Base-by-base conservation (phyloP, 2,113 vertebrate genomes). In the Delphinus delphis region DNA sequence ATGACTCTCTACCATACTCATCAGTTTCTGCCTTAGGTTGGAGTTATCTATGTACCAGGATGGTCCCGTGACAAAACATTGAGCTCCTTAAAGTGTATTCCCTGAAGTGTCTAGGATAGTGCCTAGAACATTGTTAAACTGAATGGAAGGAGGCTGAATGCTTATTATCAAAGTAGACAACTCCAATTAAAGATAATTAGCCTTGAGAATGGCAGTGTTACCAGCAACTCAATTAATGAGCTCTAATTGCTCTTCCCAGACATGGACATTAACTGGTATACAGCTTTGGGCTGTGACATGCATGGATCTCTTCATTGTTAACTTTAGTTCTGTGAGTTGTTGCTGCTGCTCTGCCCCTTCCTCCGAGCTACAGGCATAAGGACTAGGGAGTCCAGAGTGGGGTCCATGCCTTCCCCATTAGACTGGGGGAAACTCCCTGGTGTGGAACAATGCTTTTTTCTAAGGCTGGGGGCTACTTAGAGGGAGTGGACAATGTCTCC, bases 121-220 rank as follows among this genome's bases (percentile, higher is more conserved):
- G 77, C 94, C 76, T 91, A 67, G 92, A 91, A 95, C 85, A 96
- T 55, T 95, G 85, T 95, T 97, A 97, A 97, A 95, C 88, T 95
- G 88, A 97, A 95, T 96, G 92, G 86, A 97, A 97, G n/a, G 41
- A 62, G 94, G 90, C 60, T 85, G 81, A 96, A 93, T 96, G 92
- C 71, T 96, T 96, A 97, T 95, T 95, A 88, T 97, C 88, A 95
- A 90, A 95, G 53, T 93, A 95, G 71, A 95, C 92, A 97, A 95
- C 44, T 95, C 86, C 88, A 94, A 90, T 97, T 96, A 97, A 90
- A 62, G 92, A 95, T 97, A 94, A 97, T 98, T 95, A 98, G 60
- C 77, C 68, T 93, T 97, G 97, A 96, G 73, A 95, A 96, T 96
- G 55, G 44, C 77, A 85, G 77, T 88, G 82, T 95, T 95, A 91